Conservation (phyloP, 2,888 invertebrate genomes). For the Spisula solida region DNA sequence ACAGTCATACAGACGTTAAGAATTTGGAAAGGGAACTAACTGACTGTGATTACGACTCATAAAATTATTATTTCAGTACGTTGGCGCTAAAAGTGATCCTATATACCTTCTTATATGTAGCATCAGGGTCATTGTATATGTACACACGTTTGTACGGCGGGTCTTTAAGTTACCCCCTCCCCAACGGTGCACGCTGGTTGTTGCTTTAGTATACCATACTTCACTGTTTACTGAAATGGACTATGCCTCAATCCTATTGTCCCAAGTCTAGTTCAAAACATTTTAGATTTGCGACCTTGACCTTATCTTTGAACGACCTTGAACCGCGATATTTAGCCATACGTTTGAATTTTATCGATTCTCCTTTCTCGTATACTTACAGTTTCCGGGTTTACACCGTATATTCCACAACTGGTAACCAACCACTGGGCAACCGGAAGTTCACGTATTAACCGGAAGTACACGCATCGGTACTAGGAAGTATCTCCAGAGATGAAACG, state of each 20-base stretch:
- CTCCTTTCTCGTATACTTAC: background rate
- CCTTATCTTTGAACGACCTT: background rate
- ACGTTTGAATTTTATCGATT: too few species aligned
- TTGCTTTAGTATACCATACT: background rate
- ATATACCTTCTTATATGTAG: background rate
- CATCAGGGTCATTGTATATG: background rate
- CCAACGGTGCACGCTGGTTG: background rate
- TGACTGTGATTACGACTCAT: background rate
- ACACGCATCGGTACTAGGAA: background rate
- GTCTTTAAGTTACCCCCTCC: too few species aligned
- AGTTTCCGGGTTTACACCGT: background rate
- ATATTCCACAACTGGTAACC: background rate
- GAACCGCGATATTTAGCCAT: background rate
- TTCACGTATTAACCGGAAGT: background rate
- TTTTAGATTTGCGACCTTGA: background rate
- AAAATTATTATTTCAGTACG: background rate
- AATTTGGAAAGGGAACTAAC: background rate
- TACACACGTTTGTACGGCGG: too few species aligned
- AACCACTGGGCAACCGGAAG: background rate
- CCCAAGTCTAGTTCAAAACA: background rate
- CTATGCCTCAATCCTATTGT: background rate
- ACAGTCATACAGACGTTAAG: too few species aligned
- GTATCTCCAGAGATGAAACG: constrained; percentile 1
- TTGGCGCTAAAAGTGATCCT: background rate
- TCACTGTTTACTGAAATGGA: background rate